Evolutionary conservation across 1,140 invertebrate species (phyloP), one percentile per base, ranked within the genome.

Genomic region (Delia radicum): DNA sequence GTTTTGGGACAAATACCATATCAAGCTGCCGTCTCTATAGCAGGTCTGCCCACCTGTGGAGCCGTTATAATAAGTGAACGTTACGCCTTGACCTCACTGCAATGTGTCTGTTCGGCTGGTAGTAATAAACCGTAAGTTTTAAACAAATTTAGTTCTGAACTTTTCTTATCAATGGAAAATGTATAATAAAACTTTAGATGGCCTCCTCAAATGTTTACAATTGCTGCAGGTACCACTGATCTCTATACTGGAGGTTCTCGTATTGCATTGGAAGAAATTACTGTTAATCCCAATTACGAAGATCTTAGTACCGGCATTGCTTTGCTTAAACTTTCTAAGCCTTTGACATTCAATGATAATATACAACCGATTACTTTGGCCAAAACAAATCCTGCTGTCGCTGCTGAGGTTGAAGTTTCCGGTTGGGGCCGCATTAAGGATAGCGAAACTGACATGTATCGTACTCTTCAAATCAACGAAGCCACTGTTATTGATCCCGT

Each of bases 21-120:
- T 46, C 81, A 82, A 78, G 83, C 78, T 0, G 74, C 82, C 2
- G 79, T 84, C 46, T 79, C 81, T 24, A n/a, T 84, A 1, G 82
- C 78, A 0, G 83, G 82, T 6, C 76, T 75, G 31, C 82, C 79
- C 75, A 84, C 77, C 28, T 84, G 83, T 61, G 81, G 83, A 0
- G 83, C 81, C 0, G 81, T 79, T 0, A 80, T 84, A 65, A 77
- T 84, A 26, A 77, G 74, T n/a, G 72, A 82, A 42, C 78, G 69
- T 0, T 80, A 79, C 67, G 82, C 83, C 1, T 55, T 84, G 8
- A 84, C 83, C 0, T 80, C 83, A 4, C 75, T 84, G 27, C 78
- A 77, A 21, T 84, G 83, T 10, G 83, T 84, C 33, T 84, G 83
- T 77, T 84, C 83, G 3, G 77, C 77, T 0, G 83, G 65, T 21